Evolutionary conservation across 1,140 invertebrate species (phyloP), one percentile per base, ranked within the genome.

Genomic region (Habropoda laboriosa): DNA sequence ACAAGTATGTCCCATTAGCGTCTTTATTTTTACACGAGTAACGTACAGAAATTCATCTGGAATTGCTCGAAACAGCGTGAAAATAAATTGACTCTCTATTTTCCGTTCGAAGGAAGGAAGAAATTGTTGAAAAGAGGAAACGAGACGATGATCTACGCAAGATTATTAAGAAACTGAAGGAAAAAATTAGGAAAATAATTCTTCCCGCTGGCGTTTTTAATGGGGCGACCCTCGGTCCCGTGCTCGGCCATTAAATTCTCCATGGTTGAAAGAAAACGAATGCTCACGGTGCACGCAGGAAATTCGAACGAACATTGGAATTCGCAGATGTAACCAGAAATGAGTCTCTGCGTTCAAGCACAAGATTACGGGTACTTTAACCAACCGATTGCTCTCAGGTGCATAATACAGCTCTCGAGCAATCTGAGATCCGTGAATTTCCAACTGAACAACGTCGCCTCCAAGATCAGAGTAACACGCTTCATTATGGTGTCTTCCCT

Each of bases 351-450:
- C 35, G 16, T 40, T 70, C 7, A 4, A 30, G 35, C n/a, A 27
- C 3, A 21, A 40, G 30, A 73, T 73, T 61, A 63, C n/a, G 2
- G 21, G 2, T 3, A 24, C 2, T 51, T 74, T 42, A 53, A 53
- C 18, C 32, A 51, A 32, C 3, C 60, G 32, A 74, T 51, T 27
- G 12, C 32, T 40, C 21, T 42, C 12, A 63, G 58, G 24, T 53
- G 58, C 45, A 53, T 63, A 74, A 74, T 61, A 10, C 47, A 21
- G 5, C 42, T 40, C 8, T 35, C 10, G 32, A 61, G 60, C 47
- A 74, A 53, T 74, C 72, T n/a, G 35, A 64, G 47, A 42, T 74
- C 38, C 72, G 60, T n/a, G 58, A 42, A 53, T 74, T 42, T 53
- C 47, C 58, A 42, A 53, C 2, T 21, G 42, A 38, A 24, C 60